These are phyloP conservation scores for Zeugodacus cucurbitae DNA, from an alignment of 1,140 invertebrate genomes.

Conservation along the genomic window DNA sequence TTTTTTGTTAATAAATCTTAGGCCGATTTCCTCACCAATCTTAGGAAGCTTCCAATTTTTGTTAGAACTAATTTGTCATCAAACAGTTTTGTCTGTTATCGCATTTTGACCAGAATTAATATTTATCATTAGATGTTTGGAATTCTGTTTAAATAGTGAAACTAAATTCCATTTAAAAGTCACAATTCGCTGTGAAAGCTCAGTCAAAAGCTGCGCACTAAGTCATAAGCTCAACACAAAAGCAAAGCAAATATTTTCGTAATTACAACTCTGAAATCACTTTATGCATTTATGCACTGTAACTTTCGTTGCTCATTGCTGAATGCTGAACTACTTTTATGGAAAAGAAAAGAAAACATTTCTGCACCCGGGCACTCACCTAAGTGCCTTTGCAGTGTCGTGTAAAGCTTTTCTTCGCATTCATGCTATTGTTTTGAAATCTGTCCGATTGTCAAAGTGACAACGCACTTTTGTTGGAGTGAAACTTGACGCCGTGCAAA, in stretches of 20 bases:
- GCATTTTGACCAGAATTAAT: no score
- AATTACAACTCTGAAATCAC: background rate
- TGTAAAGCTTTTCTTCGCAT: background rate
- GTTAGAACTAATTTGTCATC: no score
- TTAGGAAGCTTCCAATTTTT: no score
- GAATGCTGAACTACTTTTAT: background rate
- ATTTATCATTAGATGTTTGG: no score
- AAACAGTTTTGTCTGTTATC: no score
- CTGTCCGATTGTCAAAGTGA: background rate
- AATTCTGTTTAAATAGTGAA: no score
- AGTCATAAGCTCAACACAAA: no score
- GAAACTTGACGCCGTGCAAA: background rate
- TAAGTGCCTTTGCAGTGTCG: background rate
- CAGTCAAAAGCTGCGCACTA: no score
- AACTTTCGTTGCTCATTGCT: background rate
- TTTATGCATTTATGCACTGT: background rate
- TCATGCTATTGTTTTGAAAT: background rate
- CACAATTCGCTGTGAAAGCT: no score
- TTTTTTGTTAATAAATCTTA: no score
- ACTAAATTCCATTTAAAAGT: no score
- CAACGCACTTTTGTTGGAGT: background rate
- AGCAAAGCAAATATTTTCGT: background rate
- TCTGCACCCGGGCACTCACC: background rate
- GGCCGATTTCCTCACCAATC: no score
- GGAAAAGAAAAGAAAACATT: background rate